These are phyloP conservation scores for Amphimallon solstitiale DNA, from an alignment of 2,888 invertebrate species.

Conservation along the genomic window DNA sequence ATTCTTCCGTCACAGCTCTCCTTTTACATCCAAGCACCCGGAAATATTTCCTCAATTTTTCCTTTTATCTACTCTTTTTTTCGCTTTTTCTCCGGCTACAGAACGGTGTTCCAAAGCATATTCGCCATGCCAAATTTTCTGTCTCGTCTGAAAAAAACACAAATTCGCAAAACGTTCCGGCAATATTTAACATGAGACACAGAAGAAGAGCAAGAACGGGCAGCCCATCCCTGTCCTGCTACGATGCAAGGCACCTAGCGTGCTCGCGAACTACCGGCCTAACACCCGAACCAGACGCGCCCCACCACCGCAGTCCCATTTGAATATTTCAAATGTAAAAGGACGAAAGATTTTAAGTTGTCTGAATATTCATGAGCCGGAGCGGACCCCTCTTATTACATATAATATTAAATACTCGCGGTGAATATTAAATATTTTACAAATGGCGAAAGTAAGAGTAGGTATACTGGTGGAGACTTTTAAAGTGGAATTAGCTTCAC, in stretches of 20 bases:
- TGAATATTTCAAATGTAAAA: slow-evolving; percentile 31
- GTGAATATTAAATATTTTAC: slow-evolving; percentile 24
- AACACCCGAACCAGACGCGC: too few species aligned
- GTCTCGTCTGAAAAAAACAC: background rate
- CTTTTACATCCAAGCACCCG: too few species aligned
- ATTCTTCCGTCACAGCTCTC: too few species aligned
- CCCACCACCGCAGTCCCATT: background rate
- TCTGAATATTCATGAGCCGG: slow-evolving; percentile 22
- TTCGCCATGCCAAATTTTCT: background rate
- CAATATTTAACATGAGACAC: background rate
- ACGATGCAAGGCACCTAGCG: too few species aligned
- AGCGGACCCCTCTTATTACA: background rate
- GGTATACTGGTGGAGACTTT: background rate
- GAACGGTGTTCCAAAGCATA: background rate
- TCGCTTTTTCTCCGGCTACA: too few species aligned
- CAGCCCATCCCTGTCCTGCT: too few species aligned
- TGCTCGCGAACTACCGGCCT: too few species aligned
- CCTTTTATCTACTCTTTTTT: too few species aligned
- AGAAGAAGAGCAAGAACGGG: background rate
- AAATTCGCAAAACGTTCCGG: background rate
- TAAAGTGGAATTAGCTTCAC: slow-evolving; percentile 19
- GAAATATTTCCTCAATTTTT: too few species aligned
- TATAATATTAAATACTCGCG: slow-evolving; percentile 21
- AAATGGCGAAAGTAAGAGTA: slow-evolving; percentile 2
- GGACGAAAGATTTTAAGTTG: slow-evolving; percentile 24